phyloP scores from a whole-genome alignment of 2,888 invertebrate genomes.

The Opisthograptis luteolata region DNA sequence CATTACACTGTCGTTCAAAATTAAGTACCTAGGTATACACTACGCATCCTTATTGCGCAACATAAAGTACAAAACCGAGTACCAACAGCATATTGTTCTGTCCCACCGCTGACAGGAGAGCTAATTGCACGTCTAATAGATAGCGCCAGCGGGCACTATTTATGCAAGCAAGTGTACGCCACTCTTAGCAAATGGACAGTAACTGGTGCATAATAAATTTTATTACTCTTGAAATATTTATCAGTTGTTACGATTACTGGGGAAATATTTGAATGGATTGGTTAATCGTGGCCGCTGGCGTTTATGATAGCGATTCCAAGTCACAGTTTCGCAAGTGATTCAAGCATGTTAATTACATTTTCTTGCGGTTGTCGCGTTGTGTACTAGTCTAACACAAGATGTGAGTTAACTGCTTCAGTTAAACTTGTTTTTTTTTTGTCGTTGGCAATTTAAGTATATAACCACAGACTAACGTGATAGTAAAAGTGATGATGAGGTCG shows the following conservation, averaged over 20 bases:
- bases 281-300: neutral
- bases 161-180: slow-evolving; percentile 16
- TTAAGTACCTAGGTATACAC: neutral
- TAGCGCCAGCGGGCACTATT: slow-evolving; percentile 5
- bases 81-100: slow-evolving; percentile 1
- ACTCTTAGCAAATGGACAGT: slow-evolving; percentile 26
- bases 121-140: neutral
- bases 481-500: too few relatives aligned
- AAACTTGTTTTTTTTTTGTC: too few relatives aligned
- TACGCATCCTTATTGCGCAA: slow-evolving; percentile 9
- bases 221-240: slow-evolving; percentile 19
- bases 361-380: too few relatives aligned
- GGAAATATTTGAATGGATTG: neutral
- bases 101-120: neutral
- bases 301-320: neutral
- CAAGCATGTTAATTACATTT: too few relatives aligned
- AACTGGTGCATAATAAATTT: slow-evolving; percentile 38
- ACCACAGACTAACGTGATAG: too few relatives aligned
- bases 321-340: neutral
- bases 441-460: too few relatives aligned
- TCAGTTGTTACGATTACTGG: slow-evolving; percentile 6
- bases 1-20: slow-evolving; percentile 5
- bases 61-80: slow-evolving; percentile 2
- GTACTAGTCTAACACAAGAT: too few relatives aligned
- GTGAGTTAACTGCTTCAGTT: too few relatives aligned